These are phyloP conservation scores for Champsocephalus gunnari DNA, from an alignment of 2,797 vertebrate genomes.

Conservation along the genomic window DNA sequence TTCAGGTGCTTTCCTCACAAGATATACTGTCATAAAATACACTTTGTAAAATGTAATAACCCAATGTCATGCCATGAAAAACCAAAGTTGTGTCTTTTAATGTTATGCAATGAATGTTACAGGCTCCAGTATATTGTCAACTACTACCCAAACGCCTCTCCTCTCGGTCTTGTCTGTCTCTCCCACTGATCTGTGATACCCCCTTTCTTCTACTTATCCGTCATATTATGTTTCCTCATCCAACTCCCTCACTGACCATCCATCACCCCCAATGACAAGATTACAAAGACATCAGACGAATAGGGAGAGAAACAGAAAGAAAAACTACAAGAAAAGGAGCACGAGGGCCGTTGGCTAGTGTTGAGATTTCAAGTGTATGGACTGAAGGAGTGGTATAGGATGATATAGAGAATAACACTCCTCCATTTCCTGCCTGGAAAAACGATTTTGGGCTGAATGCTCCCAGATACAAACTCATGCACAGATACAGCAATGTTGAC, in stretches of 20 bases:
- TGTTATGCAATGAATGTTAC: neutral
- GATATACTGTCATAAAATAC: neutral
- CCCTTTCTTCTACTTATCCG: conserved; percentile 56
- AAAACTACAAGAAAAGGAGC: conserved; percentile 21
- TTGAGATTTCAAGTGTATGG: conserved; percentile 41
- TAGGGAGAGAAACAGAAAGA: conserved; percentile 11
- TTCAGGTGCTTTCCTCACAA: neutral
- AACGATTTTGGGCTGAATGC: conserved; percentile 45
- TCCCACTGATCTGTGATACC: conserved; percentile 44
- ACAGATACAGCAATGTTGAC: conserved; percentile 71
- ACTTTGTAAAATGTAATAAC: neutral
- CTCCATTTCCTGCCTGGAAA: conserved; percentile 69
- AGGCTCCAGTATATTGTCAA: neutral
- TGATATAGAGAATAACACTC: conserved; percentile 58
- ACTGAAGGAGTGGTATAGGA: conserved; percentile 47
- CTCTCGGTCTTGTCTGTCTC: conserved; percentile 14
- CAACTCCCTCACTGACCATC: conserved; percentile 57
- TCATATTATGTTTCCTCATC: conserved; percentile 69
- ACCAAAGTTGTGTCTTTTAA: neutral
- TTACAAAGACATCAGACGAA: conserved; percentile 67
- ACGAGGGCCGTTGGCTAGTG: conserved; percentile 18
- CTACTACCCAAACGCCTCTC: conserved; percentile 11
- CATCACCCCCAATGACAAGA: conserved; percentile 59
- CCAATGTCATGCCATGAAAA: neutral
- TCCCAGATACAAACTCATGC: conserved; percentile 17